phyloP scores from a whole-genome alignment of 2,113 vertebrate genomes.

The pig (Sus scrofa) region DNA sequence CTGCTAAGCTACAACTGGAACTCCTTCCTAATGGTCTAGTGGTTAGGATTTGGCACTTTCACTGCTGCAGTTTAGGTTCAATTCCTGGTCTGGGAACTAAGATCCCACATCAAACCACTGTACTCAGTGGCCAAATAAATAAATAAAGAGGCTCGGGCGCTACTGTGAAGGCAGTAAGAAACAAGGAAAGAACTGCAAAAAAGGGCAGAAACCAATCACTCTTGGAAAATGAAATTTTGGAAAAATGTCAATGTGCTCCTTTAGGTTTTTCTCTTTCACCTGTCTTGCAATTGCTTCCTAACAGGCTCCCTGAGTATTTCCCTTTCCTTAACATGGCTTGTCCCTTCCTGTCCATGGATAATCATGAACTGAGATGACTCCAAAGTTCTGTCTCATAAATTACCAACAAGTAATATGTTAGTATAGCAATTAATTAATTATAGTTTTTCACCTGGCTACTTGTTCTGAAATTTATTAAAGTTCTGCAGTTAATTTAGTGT shows the following conservation, averaged over 20 bases:
- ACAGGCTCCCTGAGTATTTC: neutral
- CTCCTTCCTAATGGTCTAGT: no score
- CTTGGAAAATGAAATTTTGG: neutral
- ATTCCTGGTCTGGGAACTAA: no score
- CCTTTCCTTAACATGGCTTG: neutral
- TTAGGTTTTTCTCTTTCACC: neutral
- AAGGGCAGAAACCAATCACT: neutral
- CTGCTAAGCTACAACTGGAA: no score
- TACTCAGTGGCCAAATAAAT: no score
- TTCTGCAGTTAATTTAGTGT: neutral
- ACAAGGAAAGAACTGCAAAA: neutral
- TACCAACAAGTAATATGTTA: neutral
- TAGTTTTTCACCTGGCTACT: neutral
- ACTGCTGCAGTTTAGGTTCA: no score
- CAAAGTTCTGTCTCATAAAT: neutral
- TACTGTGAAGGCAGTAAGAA: neutral
- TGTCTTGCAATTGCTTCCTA: neutral
- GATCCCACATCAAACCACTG: no score
- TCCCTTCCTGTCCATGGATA: neutral
- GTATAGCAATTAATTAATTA: neutral
- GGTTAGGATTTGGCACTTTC: no score
- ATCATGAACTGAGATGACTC: neutral
- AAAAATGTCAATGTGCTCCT: neutral
- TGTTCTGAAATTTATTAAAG: constrained; percentile 16
- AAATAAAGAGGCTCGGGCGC: neutral